Evolutionary conservation across 2,888 invertebrate genomes (phyloP).

Genomic region (Rhagophthalmus giganteus): DNA sequence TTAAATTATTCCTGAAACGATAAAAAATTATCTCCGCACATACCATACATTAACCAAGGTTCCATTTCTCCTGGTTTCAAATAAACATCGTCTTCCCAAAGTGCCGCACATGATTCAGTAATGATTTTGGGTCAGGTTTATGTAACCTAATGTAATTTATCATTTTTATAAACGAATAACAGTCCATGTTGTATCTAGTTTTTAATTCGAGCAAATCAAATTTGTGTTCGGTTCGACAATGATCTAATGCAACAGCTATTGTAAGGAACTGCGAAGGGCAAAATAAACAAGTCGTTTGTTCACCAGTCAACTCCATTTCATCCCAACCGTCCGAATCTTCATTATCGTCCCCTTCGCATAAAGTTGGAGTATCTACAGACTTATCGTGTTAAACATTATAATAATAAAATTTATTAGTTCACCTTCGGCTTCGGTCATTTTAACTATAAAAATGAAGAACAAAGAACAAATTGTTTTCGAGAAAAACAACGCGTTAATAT

Average conservation of each 20-base stretch:
- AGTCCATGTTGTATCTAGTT: conserved; percentile 73
- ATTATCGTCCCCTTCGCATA: conserved; percentile 36
- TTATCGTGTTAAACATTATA: neutral
- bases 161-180: conserved; percentile 79
- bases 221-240: conserved; percentile 67
- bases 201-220: conserved; percentile 69
- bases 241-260: conserved; percentile 67
- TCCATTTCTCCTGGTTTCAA: conserved; percentile 78
- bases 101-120: conserved; percentile 54
- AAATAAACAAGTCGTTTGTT: conserved; percentile 69
- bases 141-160: conserved; percentile 77
- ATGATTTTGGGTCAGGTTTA: conserved; percentile 62
- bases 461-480: conserved; percentile 5
- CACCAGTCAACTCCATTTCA: conserved; percentile 58
- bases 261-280: conserved; percentile 65
- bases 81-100: conserved; percentile 79
- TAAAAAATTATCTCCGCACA: too few relatives aligned
- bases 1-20: too few relatives aligned
- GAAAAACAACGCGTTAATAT: conserved; percentile 4
- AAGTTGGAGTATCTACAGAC: conserved; percentile 26
- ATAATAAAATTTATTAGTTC: neutral
- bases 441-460: neutral
- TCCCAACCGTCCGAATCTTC: conserved; percentile 60
- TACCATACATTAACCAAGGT: conserved; percentile 83
- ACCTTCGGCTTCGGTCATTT: conserved; percentile 24